phyloP scores from a whole-genome alignment of 2,888 invertebrate genomes.

The Caenorhabditis sinica region DNA sequence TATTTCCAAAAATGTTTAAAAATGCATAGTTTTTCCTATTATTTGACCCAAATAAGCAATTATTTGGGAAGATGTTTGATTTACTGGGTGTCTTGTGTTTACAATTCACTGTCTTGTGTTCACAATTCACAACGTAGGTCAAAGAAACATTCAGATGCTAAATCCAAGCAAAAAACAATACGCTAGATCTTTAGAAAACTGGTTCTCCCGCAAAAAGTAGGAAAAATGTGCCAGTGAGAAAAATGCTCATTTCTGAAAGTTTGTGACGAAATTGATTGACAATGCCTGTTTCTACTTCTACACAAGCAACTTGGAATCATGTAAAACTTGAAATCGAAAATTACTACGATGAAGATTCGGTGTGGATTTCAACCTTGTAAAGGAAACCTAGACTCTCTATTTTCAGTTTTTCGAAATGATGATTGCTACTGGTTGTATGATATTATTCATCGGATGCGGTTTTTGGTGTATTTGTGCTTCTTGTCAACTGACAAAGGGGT shows the following conservation, averaged over 20 bases:
- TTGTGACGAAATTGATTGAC: neutral
- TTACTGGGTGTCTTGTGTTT: no score
- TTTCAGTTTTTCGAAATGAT: slow-evolving; percentile 19
- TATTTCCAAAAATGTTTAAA: no score
- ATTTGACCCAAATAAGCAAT: no score
- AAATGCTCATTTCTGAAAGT: neutral
- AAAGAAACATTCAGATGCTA: no score
- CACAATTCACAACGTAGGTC: no score
- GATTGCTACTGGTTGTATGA: neutral
- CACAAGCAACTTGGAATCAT: slow-evolving; percentile 30
- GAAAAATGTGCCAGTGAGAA: neutral
- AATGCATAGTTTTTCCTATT: no score
- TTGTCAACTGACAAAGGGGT: slow-evolving; percentile 2
- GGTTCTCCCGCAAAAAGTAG: no score
- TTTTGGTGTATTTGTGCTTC: slow-evolving; percentile 47
- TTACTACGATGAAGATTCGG: slow-evolving; percentile 14
- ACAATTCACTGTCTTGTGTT: no score
- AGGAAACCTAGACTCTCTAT: neutral
- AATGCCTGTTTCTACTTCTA: slow-evolving; percentile 5
- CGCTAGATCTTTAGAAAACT: no score
- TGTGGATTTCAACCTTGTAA: neutral
- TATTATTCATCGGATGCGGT: slow-evolving; percentile 30
- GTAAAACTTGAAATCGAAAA: slow-evolving; percentile 12
- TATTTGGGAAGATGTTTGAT: no score
- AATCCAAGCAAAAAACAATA: neutral